A percentile compares a stretch with the other conserved stretches of the same genome.
Evolutionary conservation across 2,113 vertebrate species (phyloP).

Genomic region (Laticauda laticaudata): DNA sequence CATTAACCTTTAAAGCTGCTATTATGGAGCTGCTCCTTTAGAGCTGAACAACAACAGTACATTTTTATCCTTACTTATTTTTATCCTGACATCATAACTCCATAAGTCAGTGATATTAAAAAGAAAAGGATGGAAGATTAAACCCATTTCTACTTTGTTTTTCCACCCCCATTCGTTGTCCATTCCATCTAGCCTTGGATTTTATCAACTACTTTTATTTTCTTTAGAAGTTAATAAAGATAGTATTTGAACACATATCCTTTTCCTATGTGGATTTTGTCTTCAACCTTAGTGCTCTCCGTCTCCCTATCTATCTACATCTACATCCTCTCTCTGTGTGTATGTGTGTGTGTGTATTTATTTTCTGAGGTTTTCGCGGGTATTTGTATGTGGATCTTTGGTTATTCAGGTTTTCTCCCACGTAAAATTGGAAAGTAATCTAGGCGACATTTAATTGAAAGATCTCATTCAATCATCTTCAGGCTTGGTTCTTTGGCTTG

Average conservation of each 20-base stretch:
- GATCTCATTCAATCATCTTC: too few relatives aligned
- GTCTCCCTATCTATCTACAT: too few relatives aligned
- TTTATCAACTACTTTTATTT: not conserved
- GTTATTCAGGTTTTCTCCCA: too few relatives aligned
- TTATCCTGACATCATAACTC: constrained; percentile 29
- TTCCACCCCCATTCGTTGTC: too few relatives aligned
- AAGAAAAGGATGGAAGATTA: not conserved
- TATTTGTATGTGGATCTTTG: too few relatives aligned
- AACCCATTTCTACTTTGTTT: not conserved
- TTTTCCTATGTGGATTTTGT: not conserved
- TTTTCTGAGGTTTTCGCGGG: too few relatives aligned
- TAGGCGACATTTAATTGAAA: too few relatives aligned
- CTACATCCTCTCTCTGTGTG: too few relatives aligned
- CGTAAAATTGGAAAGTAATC: too few relatives aligned
- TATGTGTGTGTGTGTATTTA: too few relatives aligned
- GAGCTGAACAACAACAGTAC: constrained; percentile 53
- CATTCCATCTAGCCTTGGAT: not conserved
- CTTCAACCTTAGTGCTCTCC: not conserved
- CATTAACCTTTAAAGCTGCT: constrained; percentile 69
- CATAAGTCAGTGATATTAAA: not conserved
- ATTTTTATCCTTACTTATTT: constrained; percentile 39
- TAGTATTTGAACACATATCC: not conserved
- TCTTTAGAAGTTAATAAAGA: not conserved
- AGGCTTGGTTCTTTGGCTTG: too few relatives aligned
- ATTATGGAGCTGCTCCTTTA: constrained; percentile 61